A percentile compares a stretch with the other conserved stretches of the same genome.
Conservation (phyloP, 1,140 invertebrate genomes). For the Temnothorax longispinosus region DNA sequence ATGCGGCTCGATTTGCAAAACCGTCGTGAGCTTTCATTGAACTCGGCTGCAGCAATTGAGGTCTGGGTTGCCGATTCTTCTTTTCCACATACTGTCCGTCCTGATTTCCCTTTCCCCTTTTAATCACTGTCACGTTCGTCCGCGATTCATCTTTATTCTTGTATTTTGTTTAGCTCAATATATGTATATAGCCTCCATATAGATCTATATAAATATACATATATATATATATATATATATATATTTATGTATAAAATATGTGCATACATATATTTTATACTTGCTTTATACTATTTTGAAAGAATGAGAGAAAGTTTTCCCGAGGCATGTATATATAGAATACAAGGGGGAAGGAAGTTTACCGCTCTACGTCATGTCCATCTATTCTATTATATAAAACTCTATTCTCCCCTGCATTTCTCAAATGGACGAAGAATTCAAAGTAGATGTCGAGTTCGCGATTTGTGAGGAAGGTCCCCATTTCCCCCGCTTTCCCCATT, state of each 20-base stretch:
- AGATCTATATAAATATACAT: not conserved
- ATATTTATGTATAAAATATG: not conserved
- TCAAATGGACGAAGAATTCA: slow-evolving; percentile 46
- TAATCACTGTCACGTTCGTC: slow-evolving; percentile 43
- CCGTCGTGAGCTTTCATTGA: slow-evolving; percentile 71
- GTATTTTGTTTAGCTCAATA: not conserved
- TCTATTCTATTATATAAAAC: slow-evolving; percentile 39
- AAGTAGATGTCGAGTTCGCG: slow-evolving; percentile 42
- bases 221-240: not conserved
- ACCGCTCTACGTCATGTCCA: slow-evolving; percentile 19
- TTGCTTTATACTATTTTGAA: not conserved
- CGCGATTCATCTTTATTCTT: slow-evolving; percentile 2
- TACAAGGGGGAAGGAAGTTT: not conserved
- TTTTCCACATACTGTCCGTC: not conserved
- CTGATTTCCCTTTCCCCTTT: slow-evolving; percentile 53
- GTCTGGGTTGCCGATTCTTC: slow-evolving; percentile 33
- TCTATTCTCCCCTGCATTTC: slow-evolving; percentile 12
- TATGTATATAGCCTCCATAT: not conserved
- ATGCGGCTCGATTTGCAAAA: slow-evolving; percentile 76
- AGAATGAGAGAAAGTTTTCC: not conserved
- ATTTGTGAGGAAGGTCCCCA: slow-evolving; percentile 70
- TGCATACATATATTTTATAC: too few species aligned
- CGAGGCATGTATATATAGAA: not conserved
- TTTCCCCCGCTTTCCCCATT: slow-evolving; percentile 63
- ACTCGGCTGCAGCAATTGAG: slow-evolving; percentile 66